Conservation (phyloP, 1,140 invertebrate genomes). For the Drusus annulatus region DNA sequence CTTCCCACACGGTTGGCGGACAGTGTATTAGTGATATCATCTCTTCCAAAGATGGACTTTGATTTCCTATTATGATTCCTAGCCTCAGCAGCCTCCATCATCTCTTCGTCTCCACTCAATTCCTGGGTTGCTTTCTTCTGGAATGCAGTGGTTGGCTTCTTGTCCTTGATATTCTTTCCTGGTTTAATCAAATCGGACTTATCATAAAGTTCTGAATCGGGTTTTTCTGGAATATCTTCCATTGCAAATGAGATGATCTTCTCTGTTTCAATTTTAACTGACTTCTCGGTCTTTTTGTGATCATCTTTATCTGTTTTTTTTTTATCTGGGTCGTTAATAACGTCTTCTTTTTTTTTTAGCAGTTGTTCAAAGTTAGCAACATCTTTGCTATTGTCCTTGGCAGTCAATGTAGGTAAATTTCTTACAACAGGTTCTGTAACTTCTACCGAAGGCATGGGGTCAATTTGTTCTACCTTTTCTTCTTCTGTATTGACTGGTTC, state of each 20-base stretch:
- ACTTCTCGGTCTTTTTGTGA: constrained; percentile 33
- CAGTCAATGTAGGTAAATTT: constrained; percentile 2
- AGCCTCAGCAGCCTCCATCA: constrained; percentile 75
- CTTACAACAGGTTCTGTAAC: constrained; percentile 60
- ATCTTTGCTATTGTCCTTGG: constrained; percentile 57
- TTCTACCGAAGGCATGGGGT: constrained; percentile 56
- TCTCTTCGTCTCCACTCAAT: constrained; percentile 70
- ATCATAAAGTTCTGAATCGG: constrained; percentile 62
- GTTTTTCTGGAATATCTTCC: constrained; percentile 69
- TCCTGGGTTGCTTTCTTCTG: constrained; percentile 66
- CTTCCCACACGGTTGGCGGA: constrained; percentile 70
- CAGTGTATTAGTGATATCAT: constrained; percentile 63
- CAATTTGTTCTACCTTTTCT: constrained; percentile 54
- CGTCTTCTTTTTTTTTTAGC: constrained; percentile 42
- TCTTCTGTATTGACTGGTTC: constrained; percentile 62
- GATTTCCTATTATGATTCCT: constrained; percentile 68
- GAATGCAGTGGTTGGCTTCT: constrained; percentile 68
- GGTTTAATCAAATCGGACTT: constrained; percentile 62
- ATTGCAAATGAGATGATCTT: constrained; percentile 69
- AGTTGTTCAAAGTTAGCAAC: constrained; percentile 42
- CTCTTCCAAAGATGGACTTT: constrained; percentile 63
- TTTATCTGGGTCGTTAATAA: constrained; percentile 55
- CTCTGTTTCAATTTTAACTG: constrained; percentile 62
- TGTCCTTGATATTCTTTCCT: constrained; percentile 70
- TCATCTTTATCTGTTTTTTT: constrained; percentile 54